These are phyloP conservation scores for Bicyclus anynana DNA, from an alignment of 1,140 invertebrate species.

Conservation along the genomic window DNA sequence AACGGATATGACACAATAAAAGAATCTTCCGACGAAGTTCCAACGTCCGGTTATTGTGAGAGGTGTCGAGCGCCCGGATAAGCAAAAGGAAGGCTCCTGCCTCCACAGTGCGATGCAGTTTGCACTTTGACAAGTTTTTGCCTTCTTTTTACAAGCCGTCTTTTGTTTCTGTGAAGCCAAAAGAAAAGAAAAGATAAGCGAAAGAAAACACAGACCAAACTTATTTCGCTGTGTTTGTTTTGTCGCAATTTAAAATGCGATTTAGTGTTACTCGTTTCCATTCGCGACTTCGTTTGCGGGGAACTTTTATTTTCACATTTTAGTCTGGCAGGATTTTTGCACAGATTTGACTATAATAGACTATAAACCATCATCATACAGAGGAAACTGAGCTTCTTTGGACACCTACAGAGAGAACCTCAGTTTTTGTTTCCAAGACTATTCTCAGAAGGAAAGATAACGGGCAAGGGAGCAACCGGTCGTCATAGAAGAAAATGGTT, in stretches of 20 bases:
- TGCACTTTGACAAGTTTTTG: constrained; percentile 35
- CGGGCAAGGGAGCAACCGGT: too few relatives aligned
- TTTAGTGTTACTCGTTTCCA: background rate
- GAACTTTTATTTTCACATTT: too few relatives aligned
- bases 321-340: too few relatives aligned
- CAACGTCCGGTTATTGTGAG: constrained; percentile 23
- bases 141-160: constrained; percentile 27
- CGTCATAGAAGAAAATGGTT: too few relatives aligned
- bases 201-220: constrained; percentile 12
- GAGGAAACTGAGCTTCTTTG: too few relatives aligned
- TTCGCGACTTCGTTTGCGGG: background rate
- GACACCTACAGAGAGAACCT: too few relatives aligned
- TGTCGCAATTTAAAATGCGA: background rate
- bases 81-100: constrained; percentile 29
- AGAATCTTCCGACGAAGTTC: too few relatives aligned
- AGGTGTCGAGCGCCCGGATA: constrained; percentile 8
- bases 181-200: constrained; percentile 11
- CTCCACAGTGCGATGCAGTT: constrained; percentile 34
- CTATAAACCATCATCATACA: too few relatives aligned
- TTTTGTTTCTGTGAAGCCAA: constrained; percentile 21
- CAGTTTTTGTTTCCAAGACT: too few relatives aligned
- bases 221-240: background rate
- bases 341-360: too few relatives aligned
- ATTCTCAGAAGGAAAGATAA: too few relatives aligned
- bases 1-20: too few relatives aligned